phyloP scores from a whole-genome alignment of 2,888 invertebrate genomes.

The Theodoxus fluviatilis region DNA sequence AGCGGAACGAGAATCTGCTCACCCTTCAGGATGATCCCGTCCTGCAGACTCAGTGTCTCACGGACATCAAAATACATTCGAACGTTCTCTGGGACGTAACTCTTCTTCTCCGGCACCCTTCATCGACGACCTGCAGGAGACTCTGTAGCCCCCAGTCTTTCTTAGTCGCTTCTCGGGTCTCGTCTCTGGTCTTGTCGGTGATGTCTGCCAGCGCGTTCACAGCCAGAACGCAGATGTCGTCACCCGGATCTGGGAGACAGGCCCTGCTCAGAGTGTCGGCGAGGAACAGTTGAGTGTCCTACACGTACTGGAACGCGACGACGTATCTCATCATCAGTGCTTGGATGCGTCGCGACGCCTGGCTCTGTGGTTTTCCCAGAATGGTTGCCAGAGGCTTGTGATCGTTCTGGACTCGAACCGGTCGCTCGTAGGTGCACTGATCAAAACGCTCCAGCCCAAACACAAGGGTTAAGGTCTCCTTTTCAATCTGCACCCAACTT shows the following conservation, averaged over 20 bases:
- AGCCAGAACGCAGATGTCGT: neutral
- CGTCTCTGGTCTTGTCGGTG: neutral
- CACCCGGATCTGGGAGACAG: neutral
- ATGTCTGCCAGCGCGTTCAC: neutral
- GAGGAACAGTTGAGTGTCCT: constrained; percentile 1
- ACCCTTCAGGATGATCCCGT: constrained; percentile 28
- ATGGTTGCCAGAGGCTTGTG: constrained; percentile 22
- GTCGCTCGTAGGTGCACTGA: constrained; percentile 37
- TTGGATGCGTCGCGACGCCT: constrained; percentile 26
- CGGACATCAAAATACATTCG: constrained; percentile 26
- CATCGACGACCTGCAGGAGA: neutral
- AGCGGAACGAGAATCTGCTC: constrained; percentile 27
- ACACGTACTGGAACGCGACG: constrained; percentile 31
- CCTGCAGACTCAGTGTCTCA: constrained; percentile 18
- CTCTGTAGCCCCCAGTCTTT: neutral
- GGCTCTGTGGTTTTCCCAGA: constrained; percentile 13
- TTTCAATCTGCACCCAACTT: constrained; percentile 27
- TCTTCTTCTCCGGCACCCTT: neutral
- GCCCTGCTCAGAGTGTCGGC: constrained; percentile 34
- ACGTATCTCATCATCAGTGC: constrained; percentile 37
- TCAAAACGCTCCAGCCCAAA: constrained; percentile 38
- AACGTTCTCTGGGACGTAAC: neutral
- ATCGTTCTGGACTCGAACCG: constrained; percentile 20
- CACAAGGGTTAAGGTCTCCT: constrained; percentile 20
- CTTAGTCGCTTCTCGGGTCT: neutral